Base-by-base conservation (phyloP, 1,140 invertebrate species). In the Eufriesea mexicana region DNA sequence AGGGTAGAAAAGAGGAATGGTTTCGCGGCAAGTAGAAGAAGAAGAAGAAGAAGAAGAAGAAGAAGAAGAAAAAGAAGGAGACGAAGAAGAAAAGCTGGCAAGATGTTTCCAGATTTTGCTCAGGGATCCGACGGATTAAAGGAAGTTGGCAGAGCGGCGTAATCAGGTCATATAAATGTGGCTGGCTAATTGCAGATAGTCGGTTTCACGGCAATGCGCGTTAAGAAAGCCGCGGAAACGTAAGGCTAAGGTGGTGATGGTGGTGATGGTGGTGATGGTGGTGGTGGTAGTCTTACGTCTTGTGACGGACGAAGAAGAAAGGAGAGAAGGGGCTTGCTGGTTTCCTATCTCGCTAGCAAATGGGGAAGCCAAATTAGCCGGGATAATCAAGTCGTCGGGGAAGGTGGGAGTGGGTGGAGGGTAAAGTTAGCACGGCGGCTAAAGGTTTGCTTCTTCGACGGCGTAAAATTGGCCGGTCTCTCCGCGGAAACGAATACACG, bases 161-260 rank as follows among this genome's bases (percentile, higher is more conserved):
- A 91, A 92, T 91, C 87, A 85, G 84, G 73, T 90, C 81, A 79
- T 90, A 92, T 85, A 91, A 92, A 92, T 91, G 90, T 90, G 79
- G 76, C 84, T 85, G 84, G 87, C 87, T 91, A 91, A 91, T 90
- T 91, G 88, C 81, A 91, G 91, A 92, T 91, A 90, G 90, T 70
- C 73, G 68, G 82, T 85, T 87, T 74, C 51, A 51, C 68, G 67
- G 28, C 18, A 14, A 57, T 70, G 49, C 47, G 45, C 51, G 57
- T 73, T 83, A 81, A 88, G 81, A 49, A 61, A n/a, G 12, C 81
- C 35, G 74, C 42, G 64, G 80, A 86, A 84, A 90, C 79, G 85
- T 67, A 86, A 80, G 71, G 75, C 79, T 28, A n/a, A n/a, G n/a
- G n/a, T n/a, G n/a, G 35, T 4, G 4, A 49, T 12, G 49, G 49